A percentile compares a stretch with the other conserved stretches of the same genome.
These are phyloP conservation scores for Rhea americana DNA, from an alignment of 2,113 vertebrate species.

Conservation along the genomic window DNA sequence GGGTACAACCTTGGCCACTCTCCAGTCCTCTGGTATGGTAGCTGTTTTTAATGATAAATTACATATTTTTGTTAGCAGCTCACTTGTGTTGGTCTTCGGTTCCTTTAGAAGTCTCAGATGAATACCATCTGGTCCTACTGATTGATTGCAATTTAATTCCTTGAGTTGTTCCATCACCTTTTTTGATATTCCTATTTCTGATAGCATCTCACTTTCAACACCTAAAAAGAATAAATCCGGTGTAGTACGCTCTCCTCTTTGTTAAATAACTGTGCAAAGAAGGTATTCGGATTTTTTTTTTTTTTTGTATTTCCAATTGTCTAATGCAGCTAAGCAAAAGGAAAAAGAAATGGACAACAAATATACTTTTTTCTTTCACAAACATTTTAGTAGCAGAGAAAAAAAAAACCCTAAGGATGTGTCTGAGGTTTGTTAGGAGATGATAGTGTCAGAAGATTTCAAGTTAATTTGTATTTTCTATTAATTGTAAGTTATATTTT, in stretches of 20 bases:
- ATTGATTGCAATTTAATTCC: slow-evolving; percentile 65
- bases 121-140: slow-evolving; percentile 64
- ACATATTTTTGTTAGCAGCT: slow-evolving; percentile 66
- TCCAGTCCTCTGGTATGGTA: slow-evolving; percentile 20
- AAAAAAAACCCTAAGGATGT: background rate
- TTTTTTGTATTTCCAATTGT: background rate
- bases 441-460: background rate
- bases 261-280: background rate
- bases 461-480: slow-evolving; percentile 24
- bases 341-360: slow-evolving; percentile 19
- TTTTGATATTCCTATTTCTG: slow-evolving; percentile 59
- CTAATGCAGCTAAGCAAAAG: background rate
- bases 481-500: background rate
- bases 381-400: background rate
- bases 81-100: slow-evolving; percentile 48
- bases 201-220: slow-evolving; percentile 18
- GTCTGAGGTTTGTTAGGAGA: background rate
- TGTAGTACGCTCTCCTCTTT: background rate
- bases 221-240: slow-evolving; percentile 33
- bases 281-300: background rate
- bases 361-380: background rate
- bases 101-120: slow-evolving; percentile 62
- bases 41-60: slow-evolving; percentile 61
- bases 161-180: slow-evolving; percentile 47
- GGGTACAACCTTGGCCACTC: slow-evolving; percentile 46